Base-by-base conservation (phyloP, 2,797 vertebrate species). In the Cynopterus sphinx region DNA sequence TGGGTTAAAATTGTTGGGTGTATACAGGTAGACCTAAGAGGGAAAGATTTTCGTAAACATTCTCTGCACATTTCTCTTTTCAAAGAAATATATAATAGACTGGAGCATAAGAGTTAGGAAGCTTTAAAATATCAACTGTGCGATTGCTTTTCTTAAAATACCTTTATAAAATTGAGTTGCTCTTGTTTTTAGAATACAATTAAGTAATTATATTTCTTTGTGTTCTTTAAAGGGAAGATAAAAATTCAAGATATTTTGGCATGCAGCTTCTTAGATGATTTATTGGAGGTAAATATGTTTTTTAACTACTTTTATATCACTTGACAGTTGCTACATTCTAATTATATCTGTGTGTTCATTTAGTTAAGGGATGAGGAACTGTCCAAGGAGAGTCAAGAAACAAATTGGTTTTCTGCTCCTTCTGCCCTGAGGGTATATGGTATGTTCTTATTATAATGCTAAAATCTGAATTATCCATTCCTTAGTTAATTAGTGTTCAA, bases 341-440 rank as follows among this genome's bases (percentile, higher is more conserved):
- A 97, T 59, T 93, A 65, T 97, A 26, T 70, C 33, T 90, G 81
- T 87, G 70, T 96, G 92, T 98, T 97, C 88, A 95, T 96, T 95
- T 97, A 99, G 99, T 98, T 99, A 97, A 99, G 99, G 98, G 99
- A 99, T 97, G 99, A 99, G 98, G 99, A 99, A 97, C 98, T 99
- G 97, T 99, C 99, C 68, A 99, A 99, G 97, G 99, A 99, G 98
- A 99, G 99, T 98, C 99, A 99, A 98, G 99, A 99, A 98, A 99
- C 99, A 88, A 99, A 99, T 87, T 99, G 99, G 99, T 99, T 99
- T 98, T 99, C 99, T 68, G 99, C 99, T 90, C 99, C 99, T n/a
- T 99, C 99, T 19, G 99, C 99, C 67, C 98, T 99, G 28, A 97
- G 99, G 87, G 99, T 99, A 94, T 99, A 99, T 92, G 99, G 99